A percentile compares a stretch with the other conserved stretches of the same genome.
phyloP scores from a whole-genome alignment of 2,113 vertebrate species.

The Datnioides undecimradiatus region DNA sequence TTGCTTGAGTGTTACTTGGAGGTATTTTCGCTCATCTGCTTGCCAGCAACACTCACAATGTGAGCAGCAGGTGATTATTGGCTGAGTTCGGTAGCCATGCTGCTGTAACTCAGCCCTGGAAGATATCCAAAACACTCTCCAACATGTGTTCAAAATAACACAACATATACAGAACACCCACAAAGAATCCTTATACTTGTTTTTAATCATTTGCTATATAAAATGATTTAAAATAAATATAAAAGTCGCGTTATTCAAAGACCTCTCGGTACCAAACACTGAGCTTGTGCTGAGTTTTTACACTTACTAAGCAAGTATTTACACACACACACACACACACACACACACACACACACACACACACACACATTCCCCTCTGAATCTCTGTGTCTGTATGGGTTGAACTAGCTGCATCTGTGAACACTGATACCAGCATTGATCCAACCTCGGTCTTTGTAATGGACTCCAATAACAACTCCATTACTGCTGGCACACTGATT shows the following conservation, averaged over 20 bases:
- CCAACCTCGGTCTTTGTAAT: slow-evolving; percentile 87
- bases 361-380: slow-evolving; percentile 67
- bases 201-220: background rate
- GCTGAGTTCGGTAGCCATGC: background rate
- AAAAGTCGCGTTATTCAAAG: background rate
- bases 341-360: slow-evolving; percentile 14
- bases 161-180: background rate
- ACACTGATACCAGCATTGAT: slow-evolving; percentile 89
- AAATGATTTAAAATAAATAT: background rate
- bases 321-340: background rate
- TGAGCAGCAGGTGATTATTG: slow-evolving; percentile 41
- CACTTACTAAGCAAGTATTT: background rate
- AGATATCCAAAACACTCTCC: background rate
- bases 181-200: too few species aligned
- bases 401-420: slow-evolving; percentile 84
- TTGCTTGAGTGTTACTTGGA: slow-evolving; percentile 51
- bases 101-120: background rate
- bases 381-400: slow-evolving; percentile 71
- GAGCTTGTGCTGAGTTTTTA: background rate
- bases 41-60: slow-evolving; percentile 45
- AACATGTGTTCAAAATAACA: background rate
- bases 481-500: slow-evolving; percentile 88
- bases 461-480: slow-evolving; percentile 95
- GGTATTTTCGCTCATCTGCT: slow-evolving; percentile 56
- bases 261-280: background rate